Percentiles rank a stretch among this genome's conserved stretches.
Conservation (phyloP, 1,140 invertebrate genomes). For the Hypsibius dujardini region DNA sequence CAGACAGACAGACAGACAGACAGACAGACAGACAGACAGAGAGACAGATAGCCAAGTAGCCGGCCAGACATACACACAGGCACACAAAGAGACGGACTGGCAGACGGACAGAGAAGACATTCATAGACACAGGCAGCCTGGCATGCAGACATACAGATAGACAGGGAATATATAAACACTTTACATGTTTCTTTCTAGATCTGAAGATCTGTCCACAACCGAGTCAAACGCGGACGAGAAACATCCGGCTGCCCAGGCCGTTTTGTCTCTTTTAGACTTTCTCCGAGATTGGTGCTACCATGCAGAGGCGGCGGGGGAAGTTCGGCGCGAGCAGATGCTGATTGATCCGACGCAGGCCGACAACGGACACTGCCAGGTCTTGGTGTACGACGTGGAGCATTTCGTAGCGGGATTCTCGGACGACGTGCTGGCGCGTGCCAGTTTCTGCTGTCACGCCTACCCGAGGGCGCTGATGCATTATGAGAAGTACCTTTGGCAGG, state of each 20-base stretch:
- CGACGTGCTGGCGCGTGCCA: constrained; percentile 36
- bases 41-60: no score
- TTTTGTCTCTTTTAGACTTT: constrained; percentile 23
- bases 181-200: no score
- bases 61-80: no score
- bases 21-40: no score
- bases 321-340: constrained; percentile 22
- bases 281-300: constrained; percentile 18
- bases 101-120: no score
- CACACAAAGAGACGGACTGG: no score
- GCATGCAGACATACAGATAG: no score
- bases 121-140: no score
- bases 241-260: constrained; percentile 23
- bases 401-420: constrained; percentile 37
- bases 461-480: constrained; percentile 39
- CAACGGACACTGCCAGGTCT: constrained; percentile 25
- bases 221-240: no score
- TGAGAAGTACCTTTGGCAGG: constrained; percentile 33
- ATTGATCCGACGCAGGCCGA: neutral
- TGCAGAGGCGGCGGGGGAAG: constrained; percentile 25
- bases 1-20: no score
- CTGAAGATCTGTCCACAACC: no score
- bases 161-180: no score
- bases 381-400: constrained; percentile 28
- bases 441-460: constrained; percentile 39